A percentile compares a stretch with the other conserved stretches of the same genome.
Evolutionary conservation across 2,888 invertebrate genomes (phyloP).

Genomic region (Drosophila cyrtoloma): DNA sequence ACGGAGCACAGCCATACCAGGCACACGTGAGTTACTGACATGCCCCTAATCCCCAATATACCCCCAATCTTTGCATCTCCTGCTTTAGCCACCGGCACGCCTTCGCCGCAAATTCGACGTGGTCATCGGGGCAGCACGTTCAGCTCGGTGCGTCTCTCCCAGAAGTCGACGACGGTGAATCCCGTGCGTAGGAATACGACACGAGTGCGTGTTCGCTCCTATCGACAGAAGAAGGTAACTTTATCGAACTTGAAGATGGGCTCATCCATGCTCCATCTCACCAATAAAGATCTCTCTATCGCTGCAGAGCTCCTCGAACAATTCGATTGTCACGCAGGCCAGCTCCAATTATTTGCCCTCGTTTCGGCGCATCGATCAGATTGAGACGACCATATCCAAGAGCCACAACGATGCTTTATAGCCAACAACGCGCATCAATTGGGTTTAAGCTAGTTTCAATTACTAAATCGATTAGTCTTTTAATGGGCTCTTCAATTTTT

Average conservation of each 20-base stretch:
- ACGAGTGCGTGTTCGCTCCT: slow-evolving; percentile 85
- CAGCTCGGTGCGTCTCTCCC: slow-evolving; percentile 87
- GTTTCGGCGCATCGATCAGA: slow-evolving; percentile 84
- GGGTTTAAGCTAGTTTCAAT: slow-evolving; percentile 67
- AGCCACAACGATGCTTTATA: slow-evolving; percentile 83
- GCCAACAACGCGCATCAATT: slow-evolving; percentile 72
- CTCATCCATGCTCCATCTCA: not conserved
- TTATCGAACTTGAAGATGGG: too few species aligned
- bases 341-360: slow-evolving; percentile 83
- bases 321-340: slow-evolving; percentile 83
- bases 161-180: slow-evolving; percentile 85
- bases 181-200: slow-evolving; percentile 87
- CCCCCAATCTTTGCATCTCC: not conserved
- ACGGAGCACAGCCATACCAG: slow-evolving; percentile 83
- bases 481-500: slow-evolving; percentile 6
- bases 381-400: slow-evolving; percentile 82
- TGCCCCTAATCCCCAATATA: not conserved
- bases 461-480: not conserved
- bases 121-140: slow-evolving; percentile 86
- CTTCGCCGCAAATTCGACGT: slow-evolving; percentile 84
- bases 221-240: slow-evolving; percentile 84
- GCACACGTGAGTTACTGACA: slow-evolving; percentile 82
- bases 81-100: slow-evolving; percentile 83
- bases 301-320: slow-evolving; percentile 84
- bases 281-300: slow-evolving; percentile 16